Evolutionary conservation across 2,888 invertebrate genomes (phyloP).

Genomic region (Eilema caniola): DNA sequence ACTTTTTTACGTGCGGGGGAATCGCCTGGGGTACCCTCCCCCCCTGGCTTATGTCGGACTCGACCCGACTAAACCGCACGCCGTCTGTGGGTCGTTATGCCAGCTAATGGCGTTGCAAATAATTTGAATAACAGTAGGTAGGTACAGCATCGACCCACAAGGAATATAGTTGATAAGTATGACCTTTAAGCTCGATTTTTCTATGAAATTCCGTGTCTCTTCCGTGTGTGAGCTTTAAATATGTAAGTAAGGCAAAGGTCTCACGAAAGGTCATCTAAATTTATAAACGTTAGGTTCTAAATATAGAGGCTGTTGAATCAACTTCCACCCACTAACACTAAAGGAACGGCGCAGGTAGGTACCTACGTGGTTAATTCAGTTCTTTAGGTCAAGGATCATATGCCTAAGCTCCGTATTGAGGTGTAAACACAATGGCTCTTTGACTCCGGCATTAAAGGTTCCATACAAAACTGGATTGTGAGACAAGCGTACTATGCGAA

Average conservation of each 20-base stretch:
- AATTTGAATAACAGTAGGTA: too few species aligned
- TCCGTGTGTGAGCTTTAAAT: not conserved
- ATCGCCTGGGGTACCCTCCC: too few species aligned
- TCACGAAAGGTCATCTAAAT: slow-evolving; percentile 2
- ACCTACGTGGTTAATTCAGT: not conserved
- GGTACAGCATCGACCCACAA: too few species aligned
- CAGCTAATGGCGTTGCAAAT: too few species aligned
- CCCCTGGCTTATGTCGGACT: too few species aligned
- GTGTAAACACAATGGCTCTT: not conserved
- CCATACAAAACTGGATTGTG: too few species aligned
- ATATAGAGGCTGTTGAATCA: not conserved
- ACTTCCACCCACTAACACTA: not conserved
- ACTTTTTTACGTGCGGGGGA: too few species aligned
- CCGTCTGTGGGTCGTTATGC: too few species aligned
- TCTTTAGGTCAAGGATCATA: not conserved
- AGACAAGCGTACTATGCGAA: too few species aligned
- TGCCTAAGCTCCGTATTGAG: not conserved
- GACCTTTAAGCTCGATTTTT: not conserved
- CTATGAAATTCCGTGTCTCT: too few species aligned
- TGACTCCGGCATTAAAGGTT: not conserved
- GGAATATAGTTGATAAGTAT: too few species aligned
- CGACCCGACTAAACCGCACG: too few species aligned
- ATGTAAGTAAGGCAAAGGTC: not conserved
- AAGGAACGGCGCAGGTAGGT: not conserved
- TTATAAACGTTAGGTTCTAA: not conserved